Evolutionary conservation across 2,888 invertebrate genomes (phyloP).

Genomic region (Stenodema calcarata): DNA sequence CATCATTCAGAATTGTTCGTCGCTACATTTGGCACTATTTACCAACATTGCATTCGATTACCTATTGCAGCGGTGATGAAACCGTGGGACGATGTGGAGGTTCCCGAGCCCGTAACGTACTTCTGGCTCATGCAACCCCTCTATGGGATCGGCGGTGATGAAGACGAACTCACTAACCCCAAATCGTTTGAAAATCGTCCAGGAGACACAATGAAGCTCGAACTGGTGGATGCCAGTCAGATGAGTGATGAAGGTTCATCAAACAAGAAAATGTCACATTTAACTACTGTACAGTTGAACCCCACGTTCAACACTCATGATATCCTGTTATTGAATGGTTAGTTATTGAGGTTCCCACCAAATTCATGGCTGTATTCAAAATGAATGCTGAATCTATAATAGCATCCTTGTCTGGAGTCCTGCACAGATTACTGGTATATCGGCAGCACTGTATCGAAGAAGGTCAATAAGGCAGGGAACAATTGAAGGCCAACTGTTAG

Average conservation of each 20-base stretch:
- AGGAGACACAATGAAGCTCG: not conserved
- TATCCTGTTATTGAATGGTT: not conserved
- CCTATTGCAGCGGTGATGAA: not conserved
- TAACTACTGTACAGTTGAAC: not conserved
- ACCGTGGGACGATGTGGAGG: constrained; percentile 15
- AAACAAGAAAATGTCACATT: not conserved
- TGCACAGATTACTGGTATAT: no score
- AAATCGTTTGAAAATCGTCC: not conserved
- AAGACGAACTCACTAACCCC: not conserved
- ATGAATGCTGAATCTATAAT: no score
- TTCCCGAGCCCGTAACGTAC: not conserved
- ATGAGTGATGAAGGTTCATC: not conserved
- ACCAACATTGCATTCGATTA: not conserved
- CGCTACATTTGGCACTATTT: not conserved
- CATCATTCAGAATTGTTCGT: no score
- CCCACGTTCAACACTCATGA: not conserved
- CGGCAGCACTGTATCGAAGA: no score
- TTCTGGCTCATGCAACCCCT: constrained; percentile 35
- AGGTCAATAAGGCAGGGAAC: no score
- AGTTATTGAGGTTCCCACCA: not conserved
- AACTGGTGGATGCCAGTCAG: not conserved
- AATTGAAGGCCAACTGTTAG: no score
- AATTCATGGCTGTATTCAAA: no score
- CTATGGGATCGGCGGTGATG: not conserved
- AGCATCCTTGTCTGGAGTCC: no score